Evolutionary conservation across 1,140 invertebrate genomes (phyloP).

Genomic region (Anadara kagoshimensis): DNA sequence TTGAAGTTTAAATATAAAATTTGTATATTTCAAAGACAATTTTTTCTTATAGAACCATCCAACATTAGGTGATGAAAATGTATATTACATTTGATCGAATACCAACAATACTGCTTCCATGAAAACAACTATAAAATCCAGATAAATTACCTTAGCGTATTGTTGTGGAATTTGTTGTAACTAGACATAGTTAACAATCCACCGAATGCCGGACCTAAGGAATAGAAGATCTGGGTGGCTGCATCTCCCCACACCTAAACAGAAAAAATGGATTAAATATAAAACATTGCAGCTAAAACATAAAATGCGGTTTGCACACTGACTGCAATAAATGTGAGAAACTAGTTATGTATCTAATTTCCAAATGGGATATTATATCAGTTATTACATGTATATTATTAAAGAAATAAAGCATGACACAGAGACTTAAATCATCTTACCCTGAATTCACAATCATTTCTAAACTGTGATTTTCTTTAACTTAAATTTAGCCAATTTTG

Average conservation of each 20-base stretch:
- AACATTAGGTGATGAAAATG: too few relatives aligned
- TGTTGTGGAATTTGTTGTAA: conserved; percentile 69
- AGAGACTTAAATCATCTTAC: too few relatives aligned
- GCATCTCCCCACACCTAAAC: conserved; percentile 92
- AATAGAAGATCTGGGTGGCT: conserved; percentile 98
- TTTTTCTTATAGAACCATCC: too few relatives aligned
- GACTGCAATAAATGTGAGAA: neutral
- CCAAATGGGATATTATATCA: too few relatives aligned
- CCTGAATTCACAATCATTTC: too few relatives aligned
- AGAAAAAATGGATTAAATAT: neutral
- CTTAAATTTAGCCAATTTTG: too few relatives aligned
- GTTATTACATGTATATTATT: too few relatives aligned
- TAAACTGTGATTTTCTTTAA: too few relatives aligned
- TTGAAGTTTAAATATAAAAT: too few relatives aligned
- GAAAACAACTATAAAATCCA: neutral
- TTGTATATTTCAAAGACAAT: too few relatives aligned
- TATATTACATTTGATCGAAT: neutral
- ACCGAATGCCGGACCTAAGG: conserved; percentile 94
- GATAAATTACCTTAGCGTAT: conserved; percentile 54
- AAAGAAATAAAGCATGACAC: too few relatives aligned
- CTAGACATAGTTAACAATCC: conserved; percentile 68
- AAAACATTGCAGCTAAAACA: neutral
- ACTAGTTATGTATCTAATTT: neutral
- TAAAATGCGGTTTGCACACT: neutral
- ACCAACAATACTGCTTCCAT: neutral